Base-by-base conservation (phyloP, 2,797 vertebrate species). In the Clarias platycephalus region DNA sequence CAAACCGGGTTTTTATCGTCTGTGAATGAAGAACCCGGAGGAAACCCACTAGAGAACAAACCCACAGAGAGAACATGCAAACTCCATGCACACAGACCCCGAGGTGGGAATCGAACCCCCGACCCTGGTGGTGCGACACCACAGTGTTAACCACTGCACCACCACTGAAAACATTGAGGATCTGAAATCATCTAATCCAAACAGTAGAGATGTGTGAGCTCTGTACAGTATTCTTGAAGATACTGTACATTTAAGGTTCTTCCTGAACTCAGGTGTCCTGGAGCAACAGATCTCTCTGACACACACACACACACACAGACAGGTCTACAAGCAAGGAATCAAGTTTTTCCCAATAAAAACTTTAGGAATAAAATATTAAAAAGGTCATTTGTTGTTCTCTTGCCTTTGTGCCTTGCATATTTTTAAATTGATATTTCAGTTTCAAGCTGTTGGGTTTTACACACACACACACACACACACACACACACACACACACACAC, bases 311-410 rank as follows among this genome's bases (percentile, higher is more conserved):
- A 88, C 90, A 90, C 87, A 93, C 89, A 90, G 87, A 88, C 86
- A 44, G 7, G 1, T 22, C 31, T 24, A 44, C 20, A n/a, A 89
- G 26, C 37, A 31, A 86, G 87, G 90, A 90, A 89, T 93, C 79
- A 86, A 87, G 92, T 94, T 95, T 93, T 94, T 91, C 89, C 85
- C 92, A 92, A 89, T 92, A 92, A 94, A 94, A 94, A 95, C 9
- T 92, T 94, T 91, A 94, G 91, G 91, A 90, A 92, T 90, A 90
- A 90, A 93, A 12, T 2, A 24, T 71, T 24, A 71, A 26, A 71
- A 37, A 20, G 16, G 31, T 1, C 16, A 34, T 37, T 37, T 37
- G 9, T 22, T 37, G 3, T 70, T 70, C 0, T 40, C 37, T 53
- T 53, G 26, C 24, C 16, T 53, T 72, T 18, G 12, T 72, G 24